Evolutionary conservation across 2,888 invertebrate genomes (phyloP), one percentile per base, ranked within the genome.

Genomic region (Trilocha varians): DNA sequence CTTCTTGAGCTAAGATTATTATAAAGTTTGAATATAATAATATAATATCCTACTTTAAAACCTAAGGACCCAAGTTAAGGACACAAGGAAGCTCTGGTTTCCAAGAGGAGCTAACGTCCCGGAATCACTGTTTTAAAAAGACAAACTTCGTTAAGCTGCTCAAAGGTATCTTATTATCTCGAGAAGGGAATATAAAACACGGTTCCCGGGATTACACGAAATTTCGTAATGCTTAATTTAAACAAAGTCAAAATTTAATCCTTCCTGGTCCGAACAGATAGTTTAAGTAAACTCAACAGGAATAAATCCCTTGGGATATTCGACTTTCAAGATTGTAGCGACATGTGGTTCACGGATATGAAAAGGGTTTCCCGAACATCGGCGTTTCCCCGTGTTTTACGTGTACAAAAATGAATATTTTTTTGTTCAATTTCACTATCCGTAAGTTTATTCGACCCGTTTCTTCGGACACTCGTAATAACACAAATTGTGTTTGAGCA

Each of bases 21-120:
- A 57, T 61, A 55, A 63, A 62, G 56, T 66, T 64, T 60, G 55
- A 52, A n/a, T n/a, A n/a, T n/a, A n/a, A 56, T 53, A 56, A 55
- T 48, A 52, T 45, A 53, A 54, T 51, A 52, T 45, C 46, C 48
- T 13, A 34, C 33, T 48, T 54, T 58, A 55, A 62, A 61, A 58
- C 55, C 60, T 61, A 49, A 59, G 57, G 57, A 61, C 61, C 62
- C 58, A 61, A 59, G 57, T 60, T 57, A 48, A 56, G 46, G 49
- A 41, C 46, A 46, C 49, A 48, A 49, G 46, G 46, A 50, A 52
- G 47, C 50, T 48, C 47, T 48, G 48, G 48, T 53, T 53, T 39
- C 48, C 48, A 52, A 59, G 52, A 55, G 50, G 47, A 43, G 52
- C 44, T 61, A 63, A 56, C 57, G 49, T 52, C 48, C 48, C 44